A percentile compares a stretch with the other conserved stretches of the same genome.
These are phyloP conservation scores for Okapia johnstoni DNA, from an alignment of 2,113 vertebrate species.

Conservation along the genomic window DNA sequence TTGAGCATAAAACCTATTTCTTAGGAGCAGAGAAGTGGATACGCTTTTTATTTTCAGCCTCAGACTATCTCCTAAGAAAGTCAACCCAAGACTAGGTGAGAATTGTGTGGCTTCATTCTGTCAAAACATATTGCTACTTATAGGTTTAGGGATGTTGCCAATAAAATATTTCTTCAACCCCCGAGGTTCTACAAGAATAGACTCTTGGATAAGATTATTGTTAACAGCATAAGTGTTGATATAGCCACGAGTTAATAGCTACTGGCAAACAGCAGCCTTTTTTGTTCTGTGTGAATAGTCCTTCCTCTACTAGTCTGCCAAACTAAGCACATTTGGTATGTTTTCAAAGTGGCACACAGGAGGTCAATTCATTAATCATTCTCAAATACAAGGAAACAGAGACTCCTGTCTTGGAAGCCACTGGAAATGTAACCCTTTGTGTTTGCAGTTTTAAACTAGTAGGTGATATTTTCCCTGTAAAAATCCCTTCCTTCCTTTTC, in stretches of 20 bases:
- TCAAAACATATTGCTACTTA: conserved; percentile 62
- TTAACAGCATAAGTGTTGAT: conserved; percentile 66
- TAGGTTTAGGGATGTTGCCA: conserved; percentile 61
- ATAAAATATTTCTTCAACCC: conserved; percentile 65
- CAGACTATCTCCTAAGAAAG: conserved; percentile 45
- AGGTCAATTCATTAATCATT: conserved; percentile 68
- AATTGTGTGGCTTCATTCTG: conserved; percentile 59
- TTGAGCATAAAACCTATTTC: not conserved
- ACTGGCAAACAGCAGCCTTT: conserved; percentile 64
- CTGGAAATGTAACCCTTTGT: conserved; percentile 41
- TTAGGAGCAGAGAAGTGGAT: not conserved
- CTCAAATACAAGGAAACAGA: conserved; percentile 47
- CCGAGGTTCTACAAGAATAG: conserved; percentile 63
- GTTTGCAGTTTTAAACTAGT: conserved; percentile 7
- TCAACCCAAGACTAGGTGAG: conserved; percentile 50
- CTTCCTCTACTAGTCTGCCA: conserved; percentile 57
- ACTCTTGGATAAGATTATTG: conserved; percentile 72
- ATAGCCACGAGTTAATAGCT: conserved; percentile 67
- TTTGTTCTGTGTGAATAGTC: conserved; percentile 55
- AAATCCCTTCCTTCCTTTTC: not conserved
- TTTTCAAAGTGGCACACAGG: conserved; percentile 61
- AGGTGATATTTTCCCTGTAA: not conserved
- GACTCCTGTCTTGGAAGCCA: conserved; percentile 44
- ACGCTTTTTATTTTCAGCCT: conserved; percentile 12
- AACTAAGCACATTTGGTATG: conserved; percentile 61